Base-by-base conservation (phyloP, 2,888 invertebrate species). In the Orthosia incerta region DNA sequence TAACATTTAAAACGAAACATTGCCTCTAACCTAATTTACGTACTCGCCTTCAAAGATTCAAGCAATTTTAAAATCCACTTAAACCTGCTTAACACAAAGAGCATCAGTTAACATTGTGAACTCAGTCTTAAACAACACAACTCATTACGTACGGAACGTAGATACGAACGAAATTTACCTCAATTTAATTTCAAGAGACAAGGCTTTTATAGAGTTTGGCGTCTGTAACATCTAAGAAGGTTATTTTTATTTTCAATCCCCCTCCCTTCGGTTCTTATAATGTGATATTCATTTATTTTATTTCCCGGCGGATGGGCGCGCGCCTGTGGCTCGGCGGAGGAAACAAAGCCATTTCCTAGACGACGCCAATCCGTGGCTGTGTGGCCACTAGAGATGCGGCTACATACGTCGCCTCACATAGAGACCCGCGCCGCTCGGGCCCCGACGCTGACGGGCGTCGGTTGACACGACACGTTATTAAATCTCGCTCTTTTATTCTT, bases 271-370 rank as follows among this genome's bases (percentile, higher is more conserved):
- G 75, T 80, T 80, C 84, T 84, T 89, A 89, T 92, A 90, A 93
- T 92, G 92, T 90, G 92, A 93, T 94, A 93, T 95, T 93, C 92
- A 93, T 94, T 95, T 92, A 92, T 93, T 94, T 93, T 92, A 93
- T 95, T 94, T 94, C 93, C 93, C 93, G 88, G 86, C 91, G 93
- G 93, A 94, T 89, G 91, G 86, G 87, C 87, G 88, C 89, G 87
- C 89, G 89, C 87, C 89, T 89, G 90, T 89, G 87, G 89, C 89
- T 86, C 85, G 87, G 87, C 85, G 84, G 88, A 93, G 94, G 94
- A 94, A 95, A 95, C 95, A 95, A 95, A 94, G 93, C 93, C 92
- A 94, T 95, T 94, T 95, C 95, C 95, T 91, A 86, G 89, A 89
- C 89, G 89, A 88, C 86, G 89, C 85, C 89, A 87, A 89, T 89